Evolutionary conservation across 2,113 vertebrate species (phyloP).

Genomic region (Hypocryptadius cinnamomeus): DNA sequence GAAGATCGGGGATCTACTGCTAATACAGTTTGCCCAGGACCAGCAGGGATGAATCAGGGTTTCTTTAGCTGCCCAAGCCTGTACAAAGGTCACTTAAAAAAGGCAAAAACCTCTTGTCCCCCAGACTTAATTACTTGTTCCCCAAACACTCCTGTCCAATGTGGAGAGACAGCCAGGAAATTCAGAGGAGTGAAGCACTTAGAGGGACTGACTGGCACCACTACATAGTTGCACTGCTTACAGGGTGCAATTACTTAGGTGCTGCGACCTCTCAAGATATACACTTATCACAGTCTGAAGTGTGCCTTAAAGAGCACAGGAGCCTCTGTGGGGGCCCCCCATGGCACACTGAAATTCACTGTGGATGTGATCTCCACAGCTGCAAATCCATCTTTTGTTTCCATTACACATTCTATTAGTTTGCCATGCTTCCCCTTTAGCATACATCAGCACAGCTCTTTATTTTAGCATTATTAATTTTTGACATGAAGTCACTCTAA

Average conservation of each 20-base stretch:
- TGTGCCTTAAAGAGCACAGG: neutral
- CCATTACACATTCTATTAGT: neutral
- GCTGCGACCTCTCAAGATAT: neutral
- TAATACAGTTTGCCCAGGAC: neutral
- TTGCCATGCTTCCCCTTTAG: neutral
- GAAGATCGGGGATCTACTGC: neutral
- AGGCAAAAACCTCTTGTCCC: neutral
- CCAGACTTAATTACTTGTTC: neutral
- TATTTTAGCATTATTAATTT: conserved; percentile 47
- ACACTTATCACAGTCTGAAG: neutral
- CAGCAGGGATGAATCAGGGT: neutral
- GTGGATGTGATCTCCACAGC: neutral
- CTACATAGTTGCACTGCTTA: neutral
- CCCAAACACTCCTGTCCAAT: neutral
- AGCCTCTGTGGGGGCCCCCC: neutral
- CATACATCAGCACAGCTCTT: neutral
- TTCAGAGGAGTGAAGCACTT: neutral
- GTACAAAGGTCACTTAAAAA: neutral
- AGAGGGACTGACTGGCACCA: neutral
- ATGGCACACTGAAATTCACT: neutral
- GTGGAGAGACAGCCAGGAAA: neutral
- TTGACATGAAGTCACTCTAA: conserved; percentile 20
- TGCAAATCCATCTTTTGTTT: neutral
- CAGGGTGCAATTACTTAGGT: neutral
- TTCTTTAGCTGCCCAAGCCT: neutral